Conservation (phyloP, 2,797 vertebrate genomes). For the Pelodytes ibericus region DNA sequence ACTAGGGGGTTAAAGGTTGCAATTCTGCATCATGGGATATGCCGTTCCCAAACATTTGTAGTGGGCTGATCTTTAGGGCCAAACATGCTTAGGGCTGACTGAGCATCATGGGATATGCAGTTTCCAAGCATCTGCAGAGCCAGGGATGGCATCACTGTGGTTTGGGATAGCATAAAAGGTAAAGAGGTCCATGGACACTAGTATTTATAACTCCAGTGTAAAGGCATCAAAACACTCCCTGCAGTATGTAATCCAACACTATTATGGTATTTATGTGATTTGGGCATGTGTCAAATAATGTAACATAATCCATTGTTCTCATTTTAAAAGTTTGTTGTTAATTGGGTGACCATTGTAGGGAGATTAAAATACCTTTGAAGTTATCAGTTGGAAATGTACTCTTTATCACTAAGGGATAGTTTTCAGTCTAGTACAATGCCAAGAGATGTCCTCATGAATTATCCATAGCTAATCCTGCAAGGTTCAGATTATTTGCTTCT, state of each 20-base stretch:
- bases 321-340: background rate
- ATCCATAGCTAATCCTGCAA: slow-evolving; percentile 52
- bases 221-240: background rate
- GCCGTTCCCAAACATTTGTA: too few species aligned
- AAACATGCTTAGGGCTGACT: too few species aligned
- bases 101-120: too few species aligned
- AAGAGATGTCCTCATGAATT: slow-evolving; percentile 46
- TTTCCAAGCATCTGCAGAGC: too few species aligned
- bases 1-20: too few species aligned
- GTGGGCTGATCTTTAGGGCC: too few species aligned
- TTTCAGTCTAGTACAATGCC: slow-evolving; percentile 47
- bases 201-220: background rate
- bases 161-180: too few species aligned
- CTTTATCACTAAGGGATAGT: slow-evolving; percentile 42
- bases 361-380: slow-evolving; percentile 30
- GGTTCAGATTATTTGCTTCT: slow-evolving; percentile 26
- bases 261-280: too few species aligned
- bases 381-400: slow-evolving; percentile 13
- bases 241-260: too few species aligned
- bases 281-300: background rate
- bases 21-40: too few species aligned
- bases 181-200: too few species aligned
- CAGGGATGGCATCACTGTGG: too few species aligned
- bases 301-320: slow-evolving; percentile 13
- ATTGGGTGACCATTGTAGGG: background rate